Percentiles rank a stretch among this genome's conserved stretches.
phyloP scores from a whole-genome alignment of 2,797 vertebrate genomes.

The Scarus forsteni region DNA sequence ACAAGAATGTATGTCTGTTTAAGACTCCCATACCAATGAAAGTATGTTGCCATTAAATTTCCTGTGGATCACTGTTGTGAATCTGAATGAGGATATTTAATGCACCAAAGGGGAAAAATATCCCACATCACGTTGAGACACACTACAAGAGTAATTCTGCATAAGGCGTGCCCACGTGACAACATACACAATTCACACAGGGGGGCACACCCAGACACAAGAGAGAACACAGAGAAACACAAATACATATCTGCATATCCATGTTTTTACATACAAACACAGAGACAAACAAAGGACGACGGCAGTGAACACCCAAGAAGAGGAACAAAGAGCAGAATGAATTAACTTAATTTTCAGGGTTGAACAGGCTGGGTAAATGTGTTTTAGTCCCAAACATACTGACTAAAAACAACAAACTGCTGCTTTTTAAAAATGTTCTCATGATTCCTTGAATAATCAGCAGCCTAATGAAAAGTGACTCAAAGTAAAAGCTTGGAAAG shows the following conservation, averaged over 20 bases:
- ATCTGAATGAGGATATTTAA: too few relatives aligned
- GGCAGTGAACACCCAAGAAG: constrained; percentile 9
- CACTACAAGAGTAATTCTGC: neutral
- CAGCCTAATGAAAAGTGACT: constrained; percentile 38
- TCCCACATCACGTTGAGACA: neutral
- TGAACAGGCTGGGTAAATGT: neutral
- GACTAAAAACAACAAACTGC: constrained; percentile 6
- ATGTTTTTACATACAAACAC: constrained; percentile 3
- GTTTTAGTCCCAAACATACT: constrained; percentile 4
- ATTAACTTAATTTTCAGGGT: constrained; percentile 24
- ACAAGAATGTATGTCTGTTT: too few relatives aligned
- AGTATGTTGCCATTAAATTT: too few relatives aligned
- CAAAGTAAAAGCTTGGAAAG: constrained; percentile 21
- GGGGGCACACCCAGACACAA: constrained; percentile 15
- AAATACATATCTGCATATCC: neutral
- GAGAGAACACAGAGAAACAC: constrained; percentile 19
- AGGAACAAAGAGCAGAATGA: constrained; percentile 27
- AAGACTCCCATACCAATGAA: too few relatives aligned
- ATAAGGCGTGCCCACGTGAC: constrained; percentile 15
- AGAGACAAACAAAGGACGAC: neutral
- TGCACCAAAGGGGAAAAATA: too few relatives aligned
- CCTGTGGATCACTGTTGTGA: too few relatives aligned
- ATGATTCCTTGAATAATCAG: constrained; percentile 38
- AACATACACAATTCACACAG: neutral
- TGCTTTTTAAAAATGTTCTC: constrained; percentile 23